phyloP scores from a whole-genome alignment of 2,113 vertebrate genomes.

The Elephas maximus region DNA sequence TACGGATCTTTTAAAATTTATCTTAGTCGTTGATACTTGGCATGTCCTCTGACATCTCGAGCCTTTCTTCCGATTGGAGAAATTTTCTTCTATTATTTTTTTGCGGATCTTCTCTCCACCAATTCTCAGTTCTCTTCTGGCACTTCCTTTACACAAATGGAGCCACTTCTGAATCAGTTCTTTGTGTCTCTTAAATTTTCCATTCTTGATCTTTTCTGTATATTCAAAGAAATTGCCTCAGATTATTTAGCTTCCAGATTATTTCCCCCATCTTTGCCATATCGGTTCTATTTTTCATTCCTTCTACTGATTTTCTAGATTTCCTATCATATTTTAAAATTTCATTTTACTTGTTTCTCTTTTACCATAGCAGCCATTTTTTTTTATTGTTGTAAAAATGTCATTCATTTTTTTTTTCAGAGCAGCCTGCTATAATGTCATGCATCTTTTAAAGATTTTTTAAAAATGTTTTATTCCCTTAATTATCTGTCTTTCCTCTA shows the following conservation, averaged over 20 bases:
- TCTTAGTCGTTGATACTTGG: constrained; percentile 14
- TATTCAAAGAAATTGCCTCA: neutral
- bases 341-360: neutral
- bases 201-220: neutral
- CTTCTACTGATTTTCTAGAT: constrained; percentile 14
- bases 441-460: neutral
- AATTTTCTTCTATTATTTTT: neutral
- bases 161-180: neutral
- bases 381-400: too few species aligned
- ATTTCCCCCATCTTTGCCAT: neutral
- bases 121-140: neutral
- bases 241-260: constrained; percentile 10
- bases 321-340: constrained; percentile 39
- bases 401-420: neutral
- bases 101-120: neutral
- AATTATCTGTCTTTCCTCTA: neutral
- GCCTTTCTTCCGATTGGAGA: neutral
- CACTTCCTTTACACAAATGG: neutral
- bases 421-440: neutral
- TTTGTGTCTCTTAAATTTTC: constrained; percentile 27
- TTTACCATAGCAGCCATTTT: neutral
- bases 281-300: neutral
- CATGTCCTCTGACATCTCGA: neutral
- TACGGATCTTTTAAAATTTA: constrained; percentile 21
- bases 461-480: neutral